These are phyloP conservation scores for Mystacornis crossleyi DNA, from an alignment of 2,113 vertebrate genomes.

Conservation along the genomic window DNA sequence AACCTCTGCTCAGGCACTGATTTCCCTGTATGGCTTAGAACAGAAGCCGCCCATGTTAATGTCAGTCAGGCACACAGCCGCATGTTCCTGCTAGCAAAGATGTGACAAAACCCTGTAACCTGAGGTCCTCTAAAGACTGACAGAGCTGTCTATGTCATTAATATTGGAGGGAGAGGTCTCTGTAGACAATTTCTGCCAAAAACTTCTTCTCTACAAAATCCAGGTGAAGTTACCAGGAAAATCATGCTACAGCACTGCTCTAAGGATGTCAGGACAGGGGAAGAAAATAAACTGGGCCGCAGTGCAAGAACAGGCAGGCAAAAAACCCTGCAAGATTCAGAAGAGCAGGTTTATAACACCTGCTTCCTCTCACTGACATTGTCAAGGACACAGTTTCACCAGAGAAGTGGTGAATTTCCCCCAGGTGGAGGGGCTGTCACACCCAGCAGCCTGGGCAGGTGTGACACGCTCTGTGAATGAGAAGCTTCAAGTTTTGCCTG, in stretches of 20 bases:
- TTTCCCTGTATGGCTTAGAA: background rate
- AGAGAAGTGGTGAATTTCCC: background rate
- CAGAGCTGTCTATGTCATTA: background rate
- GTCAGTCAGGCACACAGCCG: accelerated
- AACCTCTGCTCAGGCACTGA: background rate
- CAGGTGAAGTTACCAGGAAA: background rate
- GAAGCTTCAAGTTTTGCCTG: background rate
- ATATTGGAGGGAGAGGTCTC: background rate
- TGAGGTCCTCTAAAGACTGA: background rate
- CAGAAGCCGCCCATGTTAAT: background rate
- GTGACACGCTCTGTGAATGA: accelerated
- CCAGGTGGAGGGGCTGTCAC: background rate
- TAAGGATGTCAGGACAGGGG: background rate
- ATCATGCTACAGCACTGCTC: background rate
- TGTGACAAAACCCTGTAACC: background rate
- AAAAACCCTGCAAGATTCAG: background rate
- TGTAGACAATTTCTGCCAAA: background rate
- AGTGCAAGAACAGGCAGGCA: background rate
- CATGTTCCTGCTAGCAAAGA: background rate
- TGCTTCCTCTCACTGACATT: background rate
- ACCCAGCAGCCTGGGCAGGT: background rate
- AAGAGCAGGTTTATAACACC: background rate
- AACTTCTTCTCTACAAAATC: background rate
- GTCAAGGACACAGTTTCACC: background rate
- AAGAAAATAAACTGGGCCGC: background rate